Evolutionary conservation across 2,113 vertebrate genomes (phyloP).

Genomic region (Oreotragus oreotragus): DNA sequence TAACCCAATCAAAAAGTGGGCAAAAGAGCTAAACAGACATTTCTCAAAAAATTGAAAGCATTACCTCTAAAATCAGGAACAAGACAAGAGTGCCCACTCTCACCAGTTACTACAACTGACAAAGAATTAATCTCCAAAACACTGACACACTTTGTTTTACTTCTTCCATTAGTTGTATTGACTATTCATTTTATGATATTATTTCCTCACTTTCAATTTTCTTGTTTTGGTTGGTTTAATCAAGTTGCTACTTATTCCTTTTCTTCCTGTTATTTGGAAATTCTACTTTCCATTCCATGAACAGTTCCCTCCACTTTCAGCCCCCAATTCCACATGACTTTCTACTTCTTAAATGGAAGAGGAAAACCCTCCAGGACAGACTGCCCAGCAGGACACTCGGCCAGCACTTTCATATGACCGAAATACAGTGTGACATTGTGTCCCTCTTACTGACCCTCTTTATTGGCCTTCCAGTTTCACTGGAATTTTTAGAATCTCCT

Average conservation of each 20-base stretch:
- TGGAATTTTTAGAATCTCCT: no score
- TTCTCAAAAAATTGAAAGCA: neutral
- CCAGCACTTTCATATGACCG: no score
- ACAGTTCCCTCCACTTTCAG: neutral
- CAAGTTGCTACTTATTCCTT: neutral
- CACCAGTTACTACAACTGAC: neutral
- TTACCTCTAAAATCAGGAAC: neutral
- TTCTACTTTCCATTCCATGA: neutral
- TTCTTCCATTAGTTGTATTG: neutral
- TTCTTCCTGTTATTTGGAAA: neutral
- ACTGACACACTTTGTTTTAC: rapidly evolving
- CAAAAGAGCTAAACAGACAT: neutral
- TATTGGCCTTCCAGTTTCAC: neutral
- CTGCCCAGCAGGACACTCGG: neutral
- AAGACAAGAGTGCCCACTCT: neutral
- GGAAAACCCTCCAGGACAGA: neutral
- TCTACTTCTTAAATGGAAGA: neutral
- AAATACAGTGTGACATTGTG: neutral
- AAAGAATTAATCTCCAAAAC: neutral
- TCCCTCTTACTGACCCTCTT: neutral
- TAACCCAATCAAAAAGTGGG: neutral
- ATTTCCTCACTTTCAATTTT: neutral
- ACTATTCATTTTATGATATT: rapidly evolving
- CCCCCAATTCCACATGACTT: neutral
- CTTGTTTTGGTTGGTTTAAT: neutral